A percentile compares a stretch with the other conserved stretches of the same genome.
Evolutionary conservation across 2,113 vertebrate species (phyloP).

Genomic region (Oncorhynchus tshawytscha): DNA sequence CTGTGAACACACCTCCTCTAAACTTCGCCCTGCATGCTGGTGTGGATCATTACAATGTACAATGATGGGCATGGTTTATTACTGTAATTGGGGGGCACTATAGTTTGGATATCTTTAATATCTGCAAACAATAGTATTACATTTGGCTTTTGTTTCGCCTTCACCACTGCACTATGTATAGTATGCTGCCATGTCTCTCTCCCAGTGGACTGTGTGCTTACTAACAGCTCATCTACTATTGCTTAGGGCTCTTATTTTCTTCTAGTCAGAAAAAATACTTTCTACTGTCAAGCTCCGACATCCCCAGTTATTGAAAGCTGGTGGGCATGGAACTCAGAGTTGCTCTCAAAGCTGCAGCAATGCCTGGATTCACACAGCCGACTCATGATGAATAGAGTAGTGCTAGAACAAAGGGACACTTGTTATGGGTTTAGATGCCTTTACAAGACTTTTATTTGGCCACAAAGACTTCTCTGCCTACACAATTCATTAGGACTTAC

Average conservation of each 20-base stretch:
- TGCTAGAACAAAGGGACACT: slow-evolving; percentile 70
- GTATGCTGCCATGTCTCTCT: slow-evolving; percentile 53
- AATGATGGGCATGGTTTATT: background rate
- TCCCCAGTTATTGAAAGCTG: slow-evolving; percentile 73
- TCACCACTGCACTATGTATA: slow-evolving; percentile 63
- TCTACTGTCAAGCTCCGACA: slow-evolving; percentile 74
- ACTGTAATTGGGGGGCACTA: background rate
- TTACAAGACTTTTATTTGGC: slow-evolving; percentile 70
- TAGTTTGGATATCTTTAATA: background rate
- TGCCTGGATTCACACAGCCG: slow-evolving; percentile 59
- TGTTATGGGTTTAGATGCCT: slow-evolving; percentile 67
- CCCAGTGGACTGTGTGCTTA: slow-evolving; percentile 62
- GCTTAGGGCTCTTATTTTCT: slow-evolving; percentile 74
- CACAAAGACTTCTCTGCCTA: slow-evolving; percentile 56
- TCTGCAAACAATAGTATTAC: background rate
- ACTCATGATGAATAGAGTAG: slow-evolving; percentile 68
- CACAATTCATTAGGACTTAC: slow-evolving; percentile 59
- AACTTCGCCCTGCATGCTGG: background rate
- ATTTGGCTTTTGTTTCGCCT: background rate
- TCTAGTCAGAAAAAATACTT: slow-evolving; percentile 69
- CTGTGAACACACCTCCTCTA: background rate
- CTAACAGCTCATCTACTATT: slow-evolving; percentile 71
- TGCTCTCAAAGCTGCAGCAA: slow-evolving; percentile 71
- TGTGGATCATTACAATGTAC: slow-evolving; percentile 15
- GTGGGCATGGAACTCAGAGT: slow-evolving; percentile 74